These are phyloP conservation scores for Sebastolobus altivelis DNA, from an alignment of 2,797 vertebrate genomes.

Conservation along the genomic window DNA sequence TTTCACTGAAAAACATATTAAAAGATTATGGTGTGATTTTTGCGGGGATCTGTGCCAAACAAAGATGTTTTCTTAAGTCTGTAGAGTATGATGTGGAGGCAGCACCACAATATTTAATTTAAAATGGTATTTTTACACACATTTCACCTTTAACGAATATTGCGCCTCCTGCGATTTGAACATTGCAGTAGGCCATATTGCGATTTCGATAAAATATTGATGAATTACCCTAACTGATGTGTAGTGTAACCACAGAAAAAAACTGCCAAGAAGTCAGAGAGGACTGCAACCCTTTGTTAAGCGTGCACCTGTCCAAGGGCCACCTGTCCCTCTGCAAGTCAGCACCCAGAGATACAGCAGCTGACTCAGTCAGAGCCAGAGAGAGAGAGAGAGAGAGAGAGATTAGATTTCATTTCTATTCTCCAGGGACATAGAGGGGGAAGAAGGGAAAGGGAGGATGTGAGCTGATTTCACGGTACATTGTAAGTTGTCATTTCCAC, in stretches of 20 bases:
- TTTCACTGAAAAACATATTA: fast-evolving
- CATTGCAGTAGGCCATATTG: too few species aligned
- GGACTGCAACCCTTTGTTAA: conserved; percentile 61
- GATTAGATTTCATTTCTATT: conserved; percentile 59
- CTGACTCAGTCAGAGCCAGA: conserved; percentile 64
- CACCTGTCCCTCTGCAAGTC: conserved; percentile 73
- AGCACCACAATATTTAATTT: too few species aligned
- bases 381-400: conserved; percentile 37
- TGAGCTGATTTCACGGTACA: conserved; percentile 74
- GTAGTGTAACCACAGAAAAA: background rate
- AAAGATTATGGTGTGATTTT: too few species aligned
- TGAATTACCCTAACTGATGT: too few species aligned
- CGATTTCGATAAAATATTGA: too few species aligned
- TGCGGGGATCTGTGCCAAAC: too few species aligned
- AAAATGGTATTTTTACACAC: too few species aligned
- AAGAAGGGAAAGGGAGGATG: conserved; percentile 49
- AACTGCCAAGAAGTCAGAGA: conserved; percentile 1
- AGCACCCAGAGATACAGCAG: conserved; percentile 59
- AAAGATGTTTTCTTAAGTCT: too few species aligned
- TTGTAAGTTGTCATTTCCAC: conserved; percentile 59
- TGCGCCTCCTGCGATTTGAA: too few species aligned
- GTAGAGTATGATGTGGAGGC: too few species aligned
- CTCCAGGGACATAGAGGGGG: conserved; percentile 43
- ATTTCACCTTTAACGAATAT: too few species aligned
- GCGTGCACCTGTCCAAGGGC: conserved; percentile 70